Conservation (phyloP, 2,888 invertebrate genomes). For the Alitta virens region DNA sequence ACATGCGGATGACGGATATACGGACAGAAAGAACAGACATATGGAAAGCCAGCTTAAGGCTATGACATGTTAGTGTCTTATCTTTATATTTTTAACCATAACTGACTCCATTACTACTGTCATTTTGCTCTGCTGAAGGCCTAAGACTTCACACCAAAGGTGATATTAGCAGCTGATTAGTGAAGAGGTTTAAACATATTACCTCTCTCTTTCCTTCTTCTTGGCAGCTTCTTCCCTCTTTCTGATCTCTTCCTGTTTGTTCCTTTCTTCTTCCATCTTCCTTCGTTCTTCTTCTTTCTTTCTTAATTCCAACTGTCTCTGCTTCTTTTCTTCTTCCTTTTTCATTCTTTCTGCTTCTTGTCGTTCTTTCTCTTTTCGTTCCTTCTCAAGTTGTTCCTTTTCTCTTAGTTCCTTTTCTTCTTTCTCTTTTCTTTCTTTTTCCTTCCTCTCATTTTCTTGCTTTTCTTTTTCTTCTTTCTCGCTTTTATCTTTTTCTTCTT, state of each 20-base stretch:
- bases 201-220: neutral
- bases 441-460: neutral
- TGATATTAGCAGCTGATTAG: too few relatives aligned
- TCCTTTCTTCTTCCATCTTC: slow-evolving; percentile 32
- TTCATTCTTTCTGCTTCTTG: neutral
- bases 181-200: neutral
- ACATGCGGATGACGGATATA: too few relatives aligned
- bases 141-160: too few relatives aligned
- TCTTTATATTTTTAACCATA: too few relatives aligned
- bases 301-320: neutral
- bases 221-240: slow-evolving; percentile 18
- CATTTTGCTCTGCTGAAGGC: too few relatives aligned
- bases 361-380: neutral
- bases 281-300: neutral
- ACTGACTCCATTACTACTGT: too few relatives aligned
- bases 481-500: neutral
- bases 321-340: neutral
- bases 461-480: neutral
- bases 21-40: too few relatives aligned
- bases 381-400: neutral
- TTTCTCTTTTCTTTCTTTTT: neutral
- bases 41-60: too few relatives aligned
- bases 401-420: neutral
- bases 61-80: too few relatives aligned
- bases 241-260: slow-evolving; percentile 61